Base-by-base conservation (phyloP, 2,888 invertebrate species). In the Sinelater perroti region DNA sequence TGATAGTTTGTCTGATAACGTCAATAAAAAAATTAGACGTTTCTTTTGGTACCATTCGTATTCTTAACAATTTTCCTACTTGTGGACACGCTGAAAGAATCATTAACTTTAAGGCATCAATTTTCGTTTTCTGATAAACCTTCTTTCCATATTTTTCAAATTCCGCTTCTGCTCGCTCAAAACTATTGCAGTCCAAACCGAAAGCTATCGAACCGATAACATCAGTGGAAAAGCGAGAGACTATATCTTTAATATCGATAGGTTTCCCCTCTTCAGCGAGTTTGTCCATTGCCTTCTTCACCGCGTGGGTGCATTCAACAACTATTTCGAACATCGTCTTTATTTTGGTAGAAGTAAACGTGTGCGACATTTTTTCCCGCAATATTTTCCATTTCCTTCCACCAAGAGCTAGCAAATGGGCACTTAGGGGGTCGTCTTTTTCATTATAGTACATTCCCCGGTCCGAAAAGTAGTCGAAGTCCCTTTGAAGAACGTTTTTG, bases 181-280 rank as follows among this genome's bases (percentile, higher is more conserved):
- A 80, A 10, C 82, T 81, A 61, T 85, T 82, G 60, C 82, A 81
- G 57, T 85, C 82, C n/a, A 85, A 77, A 14, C 85, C 86, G 66
- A 85, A 85, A 8, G 83, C 84, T 49, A 83, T 81, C 24, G 80
- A 81, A 0, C 81, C 82, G 13, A 85, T 82, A 2, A 84, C 81
- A 65, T 85, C 85, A 75, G 83, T 82, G 0, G 83, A 79, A 63
- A 82, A 85, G 58, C 80, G 79, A 3, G 81, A 82, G 59, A 80
- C 79, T 49, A 81, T 75, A 26, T 83, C 80, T 1, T 81, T 68
- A 1, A 61, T 57, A 13, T 66, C 64, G 1, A 62, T 18, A 8
- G 10, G 7, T 17, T 31, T 14, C 1, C 14, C 10, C 1, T 8
- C 31, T n/a, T 49, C 24, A 5, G 21, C 7, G 2, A 30, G 10